These are phyloP conservation scores for Halisarca cf. caerulea DNA, from an alignment of 37 sponge, comb jelly and placozoan genomes.

Conservation along the genomic window DNA sequence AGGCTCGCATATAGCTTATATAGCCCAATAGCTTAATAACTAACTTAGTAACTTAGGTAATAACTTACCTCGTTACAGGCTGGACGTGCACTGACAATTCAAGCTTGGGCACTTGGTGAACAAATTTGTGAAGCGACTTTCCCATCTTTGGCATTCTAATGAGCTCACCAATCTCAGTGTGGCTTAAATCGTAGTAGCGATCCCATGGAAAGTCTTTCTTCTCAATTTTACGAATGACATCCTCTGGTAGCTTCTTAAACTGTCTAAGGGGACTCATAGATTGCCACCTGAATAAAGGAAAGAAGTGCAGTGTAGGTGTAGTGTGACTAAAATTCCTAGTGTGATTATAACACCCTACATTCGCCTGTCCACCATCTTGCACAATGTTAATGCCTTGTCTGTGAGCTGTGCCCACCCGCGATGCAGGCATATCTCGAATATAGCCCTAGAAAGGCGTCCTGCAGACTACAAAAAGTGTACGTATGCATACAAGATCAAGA, in stretches of 20 bases:
- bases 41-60: not conserved
- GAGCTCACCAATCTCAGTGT: slow-evolving; percentile 95
- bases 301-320: not conserved
- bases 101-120: slow-evolving; percentile 96
- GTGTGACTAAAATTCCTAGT: not conserved
- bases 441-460: slow-evolving; percentile 91
- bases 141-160: slow-evolving; percentile 98
- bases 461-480: slow-evolving; percentile 93
- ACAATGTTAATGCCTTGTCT: slow-evolving; percentile 82
- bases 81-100: slow-evolving; percentile 96
- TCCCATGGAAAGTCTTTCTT: slow-evolving; percentile 99
- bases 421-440: slow-evolving; percentile 92
- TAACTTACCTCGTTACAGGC: slow-evolving; percentile 90
- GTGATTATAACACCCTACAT: slow-evolving; percentile 62
- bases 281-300: slow-evolving; percentile 80
- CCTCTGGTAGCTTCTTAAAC: slow-evolving; percentile 96
- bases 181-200: slow-evolving; percentile 88
- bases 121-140: slow-evolving; percentile 94
- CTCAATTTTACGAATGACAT: slow-evolving; percentile 94
- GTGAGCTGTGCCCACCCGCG: slow-evolving; percentile 97
- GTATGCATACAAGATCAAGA: not conserved
- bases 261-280: slow-evolving; percentile 98
- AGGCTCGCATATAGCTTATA: no score
- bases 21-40: no score
- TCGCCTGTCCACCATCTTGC: slow-evolving; percentile 97